Percentiles rank a stretch among this genome's conserved stretches.
phyloP scores from a whole-genome alignment of 2,888 invertebrate genomes.

The Nymphalis c-album region DNA sequence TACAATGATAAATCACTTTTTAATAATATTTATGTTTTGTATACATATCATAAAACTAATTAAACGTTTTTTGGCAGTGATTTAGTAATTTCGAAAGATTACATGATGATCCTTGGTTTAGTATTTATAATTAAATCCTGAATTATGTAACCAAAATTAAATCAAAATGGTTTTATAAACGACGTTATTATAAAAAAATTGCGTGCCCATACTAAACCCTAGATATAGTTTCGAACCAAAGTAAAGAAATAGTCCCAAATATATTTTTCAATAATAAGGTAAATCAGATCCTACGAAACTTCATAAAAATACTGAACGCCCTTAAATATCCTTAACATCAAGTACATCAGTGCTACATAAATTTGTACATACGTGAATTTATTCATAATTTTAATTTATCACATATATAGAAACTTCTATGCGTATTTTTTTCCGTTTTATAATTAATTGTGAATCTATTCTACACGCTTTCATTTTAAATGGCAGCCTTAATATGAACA shows the following conservation, averaged over 20 bases:
- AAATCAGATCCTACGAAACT: conserved; percentile 34
- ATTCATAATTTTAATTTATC: conserved; percentile 53
- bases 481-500: conserved; percentile 34
- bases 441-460: conserved; percentile 35
- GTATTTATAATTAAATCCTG: neutral
- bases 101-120: neutral
- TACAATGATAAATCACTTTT: neutral
- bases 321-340: conserved; percentile 37
- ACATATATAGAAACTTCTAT: conserved; percentile 51
- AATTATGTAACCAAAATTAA: neutral
- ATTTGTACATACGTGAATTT: conserved; percentile 58
- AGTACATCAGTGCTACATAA: conserved; percentile 50
- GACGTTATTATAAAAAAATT: neutral
- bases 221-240: too few species aligned
- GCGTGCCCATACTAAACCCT: neutral
- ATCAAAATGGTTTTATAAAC: too few species aligned
- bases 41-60: neutral
- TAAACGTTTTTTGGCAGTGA: neutral
- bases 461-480: conserved; percentile 36
- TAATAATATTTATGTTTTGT: neutral
- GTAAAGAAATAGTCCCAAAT: neutral
- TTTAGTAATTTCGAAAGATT: neutral
- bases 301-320: conserved; percentile 35
- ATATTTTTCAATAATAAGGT: neutral
- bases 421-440: conserved; percentile 43